Evolutionary conservation across 2,113 vertebrate genomes (phyloP), one percentile per base, ranked within the genome.

Genomic region (Cichladusa arquata): DNA sequence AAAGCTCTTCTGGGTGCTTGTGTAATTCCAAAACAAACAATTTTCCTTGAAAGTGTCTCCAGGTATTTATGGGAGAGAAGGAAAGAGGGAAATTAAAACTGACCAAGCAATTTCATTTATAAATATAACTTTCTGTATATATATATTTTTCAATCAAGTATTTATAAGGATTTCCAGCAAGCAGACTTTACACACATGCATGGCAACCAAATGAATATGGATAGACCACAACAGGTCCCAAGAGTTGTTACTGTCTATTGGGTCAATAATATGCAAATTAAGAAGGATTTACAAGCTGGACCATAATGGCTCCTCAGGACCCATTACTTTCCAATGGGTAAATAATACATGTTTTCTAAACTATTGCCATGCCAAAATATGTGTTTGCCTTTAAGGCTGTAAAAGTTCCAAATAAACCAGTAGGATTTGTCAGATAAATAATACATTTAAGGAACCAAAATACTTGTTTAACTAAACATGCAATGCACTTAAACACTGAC

Each of bases 321-420:
- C 95, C 92, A 96, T 98, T 97, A 97, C 88, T 96, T 97, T 93
- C 83, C 29, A 14, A 90, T 90, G 53, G 86, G 93, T 97, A 98
- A 97, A 95, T 96, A 97, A 97, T 87, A 96, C 83, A 81, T 97
- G 90, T 97, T 97, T 97, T 97, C 95, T 83, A 96, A 97, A 97
- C 87, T 81, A 88, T 4, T 60, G 47, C 78, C 56, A 91, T 96
- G 96, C 95, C 97, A 97, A 97, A 95, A 95, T 94, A 81, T 0
- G 33, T 88, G 77, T 69, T 97, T 96, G 92, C 64, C 81, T 42
- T 95, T 78, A 60, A 78, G 65, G 65, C 76, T 94, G 82, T 88
- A 91, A 95, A 86, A 48, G 56, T 66, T 92, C 95, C 94, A 97
- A 97, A 95, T 81, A 97, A 96, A 90, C 86, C 77, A 89, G 34